Conservation (phyloP, 2,797 vertebrate genomes). For the Leptoclinus maculatus region DNA sequence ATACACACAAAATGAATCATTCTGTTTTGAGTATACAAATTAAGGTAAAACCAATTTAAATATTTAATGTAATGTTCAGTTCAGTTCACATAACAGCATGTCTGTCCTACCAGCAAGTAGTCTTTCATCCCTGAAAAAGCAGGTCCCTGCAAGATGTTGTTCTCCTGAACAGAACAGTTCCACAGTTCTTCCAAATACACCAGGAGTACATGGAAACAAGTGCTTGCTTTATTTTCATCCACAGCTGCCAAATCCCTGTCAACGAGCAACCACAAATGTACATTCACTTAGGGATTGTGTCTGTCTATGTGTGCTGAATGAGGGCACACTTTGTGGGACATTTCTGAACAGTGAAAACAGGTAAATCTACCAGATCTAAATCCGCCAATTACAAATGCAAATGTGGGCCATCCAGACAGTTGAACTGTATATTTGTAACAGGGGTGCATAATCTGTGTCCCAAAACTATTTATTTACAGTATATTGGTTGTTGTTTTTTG, state of each 20-base stretch:
- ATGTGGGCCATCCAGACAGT: background rate
- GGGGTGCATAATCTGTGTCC: background rate
- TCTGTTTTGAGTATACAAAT: background rate
- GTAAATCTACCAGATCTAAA: background rate
- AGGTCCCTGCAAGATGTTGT: conserved; percentile 57
- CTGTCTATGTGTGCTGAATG: background rate
- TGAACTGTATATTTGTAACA: background rate
- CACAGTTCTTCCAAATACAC: conserved; percentile 34
- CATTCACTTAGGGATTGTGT: background rate
- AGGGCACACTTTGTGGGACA: background rate
- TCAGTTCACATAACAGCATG: background rate
- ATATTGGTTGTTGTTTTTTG: background rate
- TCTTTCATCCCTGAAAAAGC: conserved; percentile 46
- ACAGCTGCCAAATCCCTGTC: conserved; percentile 56
- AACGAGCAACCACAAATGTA: background rate
- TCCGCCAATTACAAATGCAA: background rate
- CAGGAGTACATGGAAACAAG: conserved; percentile 40
- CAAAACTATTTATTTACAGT: background rate
- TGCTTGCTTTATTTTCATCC: conserved; percentile 24
- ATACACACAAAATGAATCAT: background rate
- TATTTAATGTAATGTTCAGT: background rate
- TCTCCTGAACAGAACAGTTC: conserved; percentile 26
- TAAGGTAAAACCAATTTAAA: background rate
- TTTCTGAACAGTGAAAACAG: background rate
- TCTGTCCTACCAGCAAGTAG: conserved; percentile 50